Base-by-base conservation (phyloP, 2,797 vertebrate species). In the Ptychobarbus kaznakovi region DNA sequence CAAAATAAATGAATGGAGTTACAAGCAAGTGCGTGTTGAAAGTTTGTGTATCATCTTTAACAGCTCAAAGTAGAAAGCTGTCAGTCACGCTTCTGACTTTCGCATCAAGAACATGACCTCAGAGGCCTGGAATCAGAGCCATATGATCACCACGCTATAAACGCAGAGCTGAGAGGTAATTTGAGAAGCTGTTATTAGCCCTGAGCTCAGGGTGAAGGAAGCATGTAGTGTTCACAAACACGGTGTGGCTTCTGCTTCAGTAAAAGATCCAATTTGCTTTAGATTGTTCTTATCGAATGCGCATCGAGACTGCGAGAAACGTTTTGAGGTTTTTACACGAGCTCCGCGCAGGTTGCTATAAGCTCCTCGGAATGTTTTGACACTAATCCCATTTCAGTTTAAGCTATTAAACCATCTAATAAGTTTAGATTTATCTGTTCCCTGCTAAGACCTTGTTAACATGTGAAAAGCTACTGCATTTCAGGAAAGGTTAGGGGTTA, bases 121-220 rank as follows among this genome's bases (percentile, higher is more conserved):
- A 77, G 42, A 75, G 42, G 56, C 15, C 72, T 83, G 81, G 58
- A 75, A 83, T 75, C 56, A 74, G 72, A 76, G 58, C 28, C 58
- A 38, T 76, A 13, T 68, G 61, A 83, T 77, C 73, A 28, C 22
- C 58, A 40, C 32, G 28, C 56, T 61, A 44, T 74, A 40, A 73
- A 73, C 25, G 16, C 51, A 58, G 40, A 66, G 25, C 6, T 3
- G 28, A 81, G 46, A 69, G 82, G 58, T 83, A n/a, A 83, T 53
- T 20, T 40, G 73, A 83, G 73, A 83, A 77, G 46, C 73, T 82
- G 81, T 74, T 74, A 82, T 82, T 49, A 65, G 53, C 70, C 28
- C 38, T n/a, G 53, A 68, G 72, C 32, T 38, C 35, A 75, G 28
- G 28, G 20, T 53, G 56, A 63, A 74, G 69, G 18, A 66, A 66